Evolutionary conservation across 2,797 vertebrate genomes (phyloP).

Genomic region (Carapus acus): DNA sequence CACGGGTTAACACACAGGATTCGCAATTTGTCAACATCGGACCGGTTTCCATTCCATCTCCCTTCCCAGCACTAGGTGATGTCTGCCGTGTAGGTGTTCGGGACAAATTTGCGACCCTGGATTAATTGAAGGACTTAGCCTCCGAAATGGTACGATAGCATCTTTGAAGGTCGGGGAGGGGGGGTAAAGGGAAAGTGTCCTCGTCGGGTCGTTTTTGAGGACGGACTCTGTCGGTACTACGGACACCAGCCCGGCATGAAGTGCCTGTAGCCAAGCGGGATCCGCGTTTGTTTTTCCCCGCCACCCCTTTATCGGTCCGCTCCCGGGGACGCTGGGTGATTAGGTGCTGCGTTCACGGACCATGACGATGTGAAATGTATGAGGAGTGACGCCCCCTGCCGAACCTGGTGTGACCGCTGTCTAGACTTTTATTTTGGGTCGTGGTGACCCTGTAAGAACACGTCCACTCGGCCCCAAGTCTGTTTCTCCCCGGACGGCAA

Average conservation of each 20-base stretch:
- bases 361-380: conserved; percentile 64
- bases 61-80: background rate
- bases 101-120: background rate
- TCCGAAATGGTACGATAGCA: conserved; percentile 46
- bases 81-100: background rate
- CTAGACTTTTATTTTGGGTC: conserved; percentile 3
- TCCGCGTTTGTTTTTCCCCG: conserved; percentile 18
- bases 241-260: conserved; percentile 34
- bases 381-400: conserved; percentile 25
- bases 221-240: conserved; percentile 16
- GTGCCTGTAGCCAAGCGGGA: conserved; percentile 27
- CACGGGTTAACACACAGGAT: conserved; percentile 2
- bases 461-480: conserved; percentile 6
- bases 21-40: background rate
- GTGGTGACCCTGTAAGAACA: conserved; percentile 18
- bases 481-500: conserved; percentile 31
- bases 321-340: conserved; percentile 42
- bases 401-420: conserved; percentile 22
- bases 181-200: conserved; percentile 21
- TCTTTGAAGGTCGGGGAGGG: conserved; percentile 22
- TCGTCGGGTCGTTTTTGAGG: conserved; percentile 16
- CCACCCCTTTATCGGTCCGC: conserved; percentile 38
- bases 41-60: background rate
- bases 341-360: conserved; percentile 52
- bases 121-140: background rate